These are phyloP conservation scores for Hapalemur alaotrensis DNA, from an alignment of 2,797 vertebrate species.

Conservation along the genomic window DNA sequence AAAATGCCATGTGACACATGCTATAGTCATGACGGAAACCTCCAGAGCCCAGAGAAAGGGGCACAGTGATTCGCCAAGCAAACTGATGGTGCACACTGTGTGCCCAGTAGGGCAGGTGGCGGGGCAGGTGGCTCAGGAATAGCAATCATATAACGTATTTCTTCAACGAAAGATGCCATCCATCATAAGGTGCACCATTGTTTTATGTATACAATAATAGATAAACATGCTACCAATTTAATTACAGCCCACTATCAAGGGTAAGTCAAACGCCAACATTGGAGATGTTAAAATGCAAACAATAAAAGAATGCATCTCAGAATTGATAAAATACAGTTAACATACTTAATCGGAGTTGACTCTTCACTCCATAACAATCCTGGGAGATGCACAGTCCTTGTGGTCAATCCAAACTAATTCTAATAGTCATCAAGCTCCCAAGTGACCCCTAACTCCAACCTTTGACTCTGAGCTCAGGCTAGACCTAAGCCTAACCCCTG, in stretches of 20 bases:
- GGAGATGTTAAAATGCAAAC: not conserved
- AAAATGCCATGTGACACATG: not conserved
- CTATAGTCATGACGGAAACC: accelerated
- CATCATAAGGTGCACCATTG: not conserved
- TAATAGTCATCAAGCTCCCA: not conserved
- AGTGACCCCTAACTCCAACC: not conserved
- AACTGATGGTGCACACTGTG: not conserved
- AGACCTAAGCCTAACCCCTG: not conserved
- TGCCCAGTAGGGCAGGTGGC: not conserved
- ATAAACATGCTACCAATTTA: not conserved
- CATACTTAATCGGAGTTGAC: not conserved
- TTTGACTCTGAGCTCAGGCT: not conserved
- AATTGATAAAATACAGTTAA: not conserved
- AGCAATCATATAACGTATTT: not conserved
- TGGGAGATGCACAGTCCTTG: not conserved
- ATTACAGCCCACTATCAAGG: too few species aligned
- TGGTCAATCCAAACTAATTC: not conserved
- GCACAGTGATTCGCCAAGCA: accelerated
- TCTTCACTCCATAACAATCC: not conserved
- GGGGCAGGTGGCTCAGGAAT: not conserved
- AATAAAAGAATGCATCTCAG: not conserved
- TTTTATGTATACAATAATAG: not conserved
- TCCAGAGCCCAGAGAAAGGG: not conserved
- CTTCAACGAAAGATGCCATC: not conserved
- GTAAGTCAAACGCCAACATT: not conserved